phyloP scores from a whole-genome alignment of 1,140 invertebrate genomes.

The Trichogramma pretiosum region DNA sequence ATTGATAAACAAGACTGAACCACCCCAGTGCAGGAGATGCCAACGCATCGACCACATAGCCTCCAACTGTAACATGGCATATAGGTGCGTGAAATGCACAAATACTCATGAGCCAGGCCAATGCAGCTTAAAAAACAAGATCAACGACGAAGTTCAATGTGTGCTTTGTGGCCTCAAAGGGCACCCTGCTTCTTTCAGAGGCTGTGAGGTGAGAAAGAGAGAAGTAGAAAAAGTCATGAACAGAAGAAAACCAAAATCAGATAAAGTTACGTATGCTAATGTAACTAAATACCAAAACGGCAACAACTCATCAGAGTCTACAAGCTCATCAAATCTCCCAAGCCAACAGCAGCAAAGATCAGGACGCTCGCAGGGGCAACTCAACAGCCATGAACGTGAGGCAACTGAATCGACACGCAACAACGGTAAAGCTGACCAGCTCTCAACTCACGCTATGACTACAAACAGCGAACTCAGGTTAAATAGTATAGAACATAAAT shows the following conservation, averaged over 20 bases:
- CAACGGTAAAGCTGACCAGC: no score
- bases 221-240: neutral
- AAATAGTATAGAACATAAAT: no score
- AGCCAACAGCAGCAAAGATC: no score
- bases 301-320: no score
- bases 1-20: conserved; percentile 1
- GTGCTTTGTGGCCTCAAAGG: neutral
- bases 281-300: no score
- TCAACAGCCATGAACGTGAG: no score
- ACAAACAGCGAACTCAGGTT: no score
- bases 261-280: no score
- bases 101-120: conserved; percentile 11
- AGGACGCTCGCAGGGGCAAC: no score
- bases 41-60: conserved; percentile 15
- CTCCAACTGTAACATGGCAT: conserved; percentile 15
- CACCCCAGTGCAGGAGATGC: conserved; percentile 13
- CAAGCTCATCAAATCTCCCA: no score
- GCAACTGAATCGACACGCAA: no score
- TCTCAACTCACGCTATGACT: no score
- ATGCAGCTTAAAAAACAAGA: neutral
- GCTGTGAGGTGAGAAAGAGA: conserved; percentile 1
- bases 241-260: neutral
- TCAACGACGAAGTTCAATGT: neutral
- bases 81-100: conserved; percentile 19
- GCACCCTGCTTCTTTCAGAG: conserved; percentile 7